These are phyloP conservation scores for Chrysaora quinquecirrha DNA, from an alignment of 30 jellyfish, hydroid and myxozoan species.

Conservation along the genomic window DNA sequence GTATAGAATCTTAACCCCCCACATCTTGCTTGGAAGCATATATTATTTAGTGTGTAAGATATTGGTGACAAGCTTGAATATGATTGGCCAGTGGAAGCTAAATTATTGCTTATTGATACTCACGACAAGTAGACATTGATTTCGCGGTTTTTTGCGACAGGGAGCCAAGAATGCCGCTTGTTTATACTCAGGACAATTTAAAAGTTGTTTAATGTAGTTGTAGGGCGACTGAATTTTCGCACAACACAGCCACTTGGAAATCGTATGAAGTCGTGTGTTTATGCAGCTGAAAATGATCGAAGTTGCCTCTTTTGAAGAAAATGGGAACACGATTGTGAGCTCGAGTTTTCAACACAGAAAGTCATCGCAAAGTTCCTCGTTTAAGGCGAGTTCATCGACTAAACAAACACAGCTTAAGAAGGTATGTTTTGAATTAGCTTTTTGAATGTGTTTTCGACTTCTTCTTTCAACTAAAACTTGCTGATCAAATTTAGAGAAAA, in stretches of 20 bases:
- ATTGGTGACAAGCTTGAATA: not conserved
- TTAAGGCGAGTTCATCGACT: slow-evolving; percentile 33
- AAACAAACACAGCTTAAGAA: slow-evolving; percentile 2
- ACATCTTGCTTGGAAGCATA: too few relatives aligned
- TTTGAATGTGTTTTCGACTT: not conserved
- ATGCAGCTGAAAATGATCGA: too few relatives aligned
- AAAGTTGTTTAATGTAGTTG: too few relatives aligned
- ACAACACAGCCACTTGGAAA: too few relatives aligned
- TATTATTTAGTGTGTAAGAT: too few relatives aligned
- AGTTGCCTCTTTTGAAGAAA: too few relatives aligned
- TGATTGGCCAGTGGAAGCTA: not conserved
- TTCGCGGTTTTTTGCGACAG: slow-evolving; percentile 16
- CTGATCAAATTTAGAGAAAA: too few relatives aligned
- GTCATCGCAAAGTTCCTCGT: slow-evolving; percentile 37
- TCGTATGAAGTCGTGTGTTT: too few relatives aligned
- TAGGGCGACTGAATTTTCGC: too few relatives aligned
- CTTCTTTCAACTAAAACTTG: not conserved
- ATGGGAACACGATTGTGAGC: slow-evolving; percentile 37
- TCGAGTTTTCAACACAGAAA: slow-evolving; percentile 44
- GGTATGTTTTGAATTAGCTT: slow-evolving; percentile 2
- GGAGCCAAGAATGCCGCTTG: not conserved
- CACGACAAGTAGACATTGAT: not conserved
- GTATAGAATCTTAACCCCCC: too few relatives aligned
- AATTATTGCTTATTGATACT: not conserved
- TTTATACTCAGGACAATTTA: too few relatives aligned